A percentile compares a stretch with the other conserved stretches of the same genome.
Conservation (phyloP, 2,888 invertebrate genomes). For the Leucania comma region DNA sequence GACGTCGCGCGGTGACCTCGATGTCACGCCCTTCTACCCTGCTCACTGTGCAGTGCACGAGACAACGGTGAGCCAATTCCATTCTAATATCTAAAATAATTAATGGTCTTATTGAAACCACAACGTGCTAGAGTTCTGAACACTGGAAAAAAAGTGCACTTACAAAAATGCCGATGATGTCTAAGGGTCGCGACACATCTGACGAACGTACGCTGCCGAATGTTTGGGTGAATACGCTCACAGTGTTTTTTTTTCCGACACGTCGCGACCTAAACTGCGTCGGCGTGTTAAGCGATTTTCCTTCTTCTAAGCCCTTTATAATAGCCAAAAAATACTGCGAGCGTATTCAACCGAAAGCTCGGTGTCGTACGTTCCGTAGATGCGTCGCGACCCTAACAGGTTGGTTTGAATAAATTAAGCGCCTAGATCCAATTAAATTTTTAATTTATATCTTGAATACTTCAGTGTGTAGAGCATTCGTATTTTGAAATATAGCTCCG, state of each 20-base stretch:
- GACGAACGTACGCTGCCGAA: too few species aligned
- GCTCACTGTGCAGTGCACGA: slow-evolving; percentile 14
- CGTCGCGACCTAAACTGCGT: too few species aligned
- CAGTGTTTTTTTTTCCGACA: too few species aligned
- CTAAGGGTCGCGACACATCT: background rate
- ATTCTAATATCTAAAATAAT: slow-evolving; percentile 1
- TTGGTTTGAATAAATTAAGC: background rate
- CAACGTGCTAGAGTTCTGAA: background rate
- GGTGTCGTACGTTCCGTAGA: too few species aligned
- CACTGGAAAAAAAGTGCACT: too few species aligned
- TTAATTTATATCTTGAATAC: background rate
- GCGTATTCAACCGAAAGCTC: too few species aligned
- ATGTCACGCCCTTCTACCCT: slow-evolving; percentile 41
- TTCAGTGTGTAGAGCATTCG: background rate
- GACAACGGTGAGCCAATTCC: slow-evolving; percentile 7
- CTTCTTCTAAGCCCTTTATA: too few species aligned
- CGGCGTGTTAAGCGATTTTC: too few species aligned
- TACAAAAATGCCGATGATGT: background rate
- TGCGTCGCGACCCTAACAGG: background rate
- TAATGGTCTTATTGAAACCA: background rate
- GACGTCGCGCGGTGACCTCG: slow-evolving; percentile 53
- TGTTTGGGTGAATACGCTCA: too few species aligned
- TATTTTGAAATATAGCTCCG: background rate
- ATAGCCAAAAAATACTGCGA: too few species aligned
- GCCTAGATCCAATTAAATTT: background rate